These are phyloP conservation scores for Carollia perspicillata DNA, from an alignment of 2,113 vertebrate genomes.

Conservation along the genomic window DNA sequence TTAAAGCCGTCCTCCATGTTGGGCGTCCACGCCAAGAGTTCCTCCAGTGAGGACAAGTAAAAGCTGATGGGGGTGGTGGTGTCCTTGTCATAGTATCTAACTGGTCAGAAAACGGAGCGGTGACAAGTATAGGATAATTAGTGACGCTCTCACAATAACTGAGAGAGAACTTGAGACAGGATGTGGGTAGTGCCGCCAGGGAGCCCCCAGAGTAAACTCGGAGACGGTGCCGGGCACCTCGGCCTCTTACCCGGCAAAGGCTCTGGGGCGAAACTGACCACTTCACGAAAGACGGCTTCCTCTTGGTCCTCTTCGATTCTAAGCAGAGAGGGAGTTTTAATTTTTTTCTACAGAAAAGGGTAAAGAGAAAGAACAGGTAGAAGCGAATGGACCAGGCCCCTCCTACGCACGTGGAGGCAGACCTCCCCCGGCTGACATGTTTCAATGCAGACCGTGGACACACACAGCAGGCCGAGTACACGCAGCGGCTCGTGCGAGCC, in stretches of 20 bases:
- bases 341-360: neutral
- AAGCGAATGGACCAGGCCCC: neutral
- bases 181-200: neutral
- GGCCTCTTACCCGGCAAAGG: slow-evolving; percentile 71
- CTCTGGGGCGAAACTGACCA: slow-evolving; percentile 53
- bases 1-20: slow-evolving; percentile 86
- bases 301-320: slow-evolving; percentile 12
- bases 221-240: neutral
- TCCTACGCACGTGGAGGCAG: neutral
- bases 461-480: accelerated
- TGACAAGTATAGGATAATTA: accelerated
- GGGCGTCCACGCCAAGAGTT: slow-evolving; percentile 89
- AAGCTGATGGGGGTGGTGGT: slow-evolving; percentile 91
- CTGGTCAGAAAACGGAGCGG: slow-evolving; percentile 72
- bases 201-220: accelerated
- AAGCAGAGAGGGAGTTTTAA: neutral
- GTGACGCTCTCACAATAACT: neutral
- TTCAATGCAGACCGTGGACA: neutral
- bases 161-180: accelerated
- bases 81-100: slow-evolving; percentile 86
- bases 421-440: neutral
- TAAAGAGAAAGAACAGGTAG: neutral
- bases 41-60: slow-evolving; percentile 87
- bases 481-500: accelerated
- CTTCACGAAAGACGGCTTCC: slow-evolving; percentile 47